Conservation (phyloP, 2,797 vertebrate genomes). For the Oceanodroma leucorhoa region DNA sequence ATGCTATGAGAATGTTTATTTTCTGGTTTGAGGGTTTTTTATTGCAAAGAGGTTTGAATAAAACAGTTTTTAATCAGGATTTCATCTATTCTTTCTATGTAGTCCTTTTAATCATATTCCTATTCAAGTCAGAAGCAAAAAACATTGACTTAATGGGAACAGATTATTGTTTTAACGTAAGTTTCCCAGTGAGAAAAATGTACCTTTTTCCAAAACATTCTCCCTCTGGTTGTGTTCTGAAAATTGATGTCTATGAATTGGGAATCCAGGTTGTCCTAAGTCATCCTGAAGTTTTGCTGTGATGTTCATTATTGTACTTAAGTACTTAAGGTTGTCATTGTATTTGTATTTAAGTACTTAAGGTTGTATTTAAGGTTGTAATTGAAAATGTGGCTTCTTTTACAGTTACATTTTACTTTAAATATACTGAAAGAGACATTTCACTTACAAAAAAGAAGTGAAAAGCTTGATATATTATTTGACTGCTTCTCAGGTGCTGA, state of each 20-base stretch:
- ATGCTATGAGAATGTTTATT: neutral
- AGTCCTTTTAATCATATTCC: constrained; percentile 15
- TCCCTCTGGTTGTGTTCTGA: neutral
- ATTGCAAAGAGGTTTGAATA: constrained; percentile 20
- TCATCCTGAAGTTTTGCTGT: neutral
- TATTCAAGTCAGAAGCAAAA: constrained; percentile 13
- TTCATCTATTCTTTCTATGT: neutral
- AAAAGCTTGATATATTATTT: neutral
- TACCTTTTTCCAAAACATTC: neutral
- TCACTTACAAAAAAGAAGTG: neutral
- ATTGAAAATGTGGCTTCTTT: neutral
- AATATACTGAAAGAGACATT: neutral
- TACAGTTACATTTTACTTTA: neutral
- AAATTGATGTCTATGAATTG: neutral
- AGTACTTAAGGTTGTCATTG: neutral
- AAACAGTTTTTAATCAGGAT: constrained; percentile 23
- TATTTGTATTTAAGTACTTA: neutral
- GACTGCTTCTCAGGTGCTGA: neutral
- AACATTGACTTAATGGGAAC: constrained; percentile 39
- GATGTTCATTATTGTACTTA: neutral
- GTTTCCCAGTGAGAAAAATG: neutral
- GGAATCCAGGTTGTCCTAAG: neutral
- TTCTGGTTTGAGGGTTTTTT: neutral
- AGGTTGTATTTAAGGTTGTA: neutral
- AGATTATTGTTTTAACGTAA: neutral